Conservation (phyloP, 2,797 vertebrate species). For the Pyrocephalus nanus region DNA sequence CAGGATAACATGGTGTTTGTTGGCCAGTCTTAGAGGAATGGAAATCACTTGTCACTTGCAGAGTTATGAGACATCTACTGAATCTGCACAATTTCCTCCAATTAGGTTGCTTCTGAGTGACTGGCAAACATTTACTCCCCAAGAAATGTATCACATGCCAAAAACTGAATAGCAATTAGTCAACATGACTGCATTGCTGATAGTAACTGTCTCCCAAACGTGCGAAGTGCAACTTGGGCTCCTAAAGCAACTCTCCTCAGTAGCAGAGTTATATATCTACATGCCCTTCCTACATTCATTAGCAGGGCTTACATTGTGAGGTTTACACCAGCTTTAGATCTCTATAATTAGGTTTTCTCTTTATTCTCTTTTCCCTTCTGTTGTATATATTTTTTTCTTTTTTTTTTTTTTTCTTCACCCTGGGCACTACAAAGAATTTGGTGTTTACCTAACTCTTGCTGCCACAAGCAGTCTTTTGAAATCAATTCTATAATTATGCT, state of each 20-base stretch:
- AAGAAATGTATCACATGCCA: background rate
- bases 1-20: background rate
- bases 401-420: background rate
- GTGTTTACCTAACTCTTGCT: background rate
- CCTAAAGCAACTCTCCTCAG: background rate
- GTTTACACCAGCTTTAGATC: background rate
- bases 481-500: background rate
- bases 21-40: background rate
- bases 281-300: background rate
- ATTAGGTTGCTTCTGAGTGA: background rate
- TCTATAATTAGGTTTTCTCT: background rate
- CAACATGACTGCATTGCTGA: background rate
- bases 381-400: background rate
- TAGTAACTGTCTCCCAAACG: background rate
- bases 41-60: background rate
- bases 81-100: background rate
- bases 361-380: background rate
- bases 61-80: background rate
- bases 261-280: background rate
- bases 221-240: accelerated
- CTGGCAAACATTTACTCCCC: background rate
- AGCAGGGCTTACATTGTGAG: background rate
- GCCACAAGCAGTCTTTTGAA: background rate
- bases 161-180: background rate
- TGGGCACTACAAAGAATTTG: background rate